A percentile compares a stretch with the other conserved stretches of the same genome.
Evolutionary conservation across 1,140 invertebrate genomes (phyloP).

Genomic region (Plectrocnemia conspersa): DNA sequence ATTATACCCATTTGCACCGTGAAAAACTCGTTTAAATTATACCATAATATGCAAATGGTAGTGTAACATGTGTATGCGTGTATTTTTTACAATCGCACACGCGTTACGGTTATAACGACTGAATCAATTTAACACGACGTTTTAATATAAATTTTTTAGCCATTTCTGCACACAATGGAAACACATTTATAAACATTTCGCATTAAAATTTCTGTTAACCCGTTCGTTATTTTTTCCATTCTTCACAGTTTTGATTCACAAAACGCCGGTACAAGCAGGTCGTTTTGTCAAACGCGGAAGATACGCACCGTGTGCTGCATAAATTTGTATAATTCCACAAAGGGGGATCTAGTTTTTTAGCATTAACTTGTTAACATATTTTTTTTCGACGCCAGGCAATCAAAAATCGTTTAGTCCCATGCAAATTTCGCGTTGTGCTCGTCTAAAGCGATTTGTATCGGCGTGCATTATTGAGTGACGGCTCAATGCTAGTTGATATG

Average conservation of each 20-base stretch:
- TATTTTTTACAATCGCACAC: not conserved
- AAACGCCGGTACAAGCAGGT: slow-evolving; percentile 17
- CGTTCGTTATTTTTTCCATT: too few species aligned
- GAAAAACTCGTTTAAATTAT: too few species aligned
- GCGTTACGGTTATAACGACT: too few species aligned
- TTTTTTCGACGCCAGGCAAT: slow-evolving; percentile 26
- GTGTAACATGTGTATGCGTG: too few species aligned
- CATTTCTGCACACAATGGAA: too few species aligned
- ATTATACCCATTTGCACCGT: too few species aligned
- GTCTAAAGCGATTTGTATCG: slow-evolving; percentile 25
- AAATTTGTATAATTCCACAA: slow-evolving; percentile 27
- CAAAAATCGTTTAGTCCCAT: slow-evolving; percentile 32
- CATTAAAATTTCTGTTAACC: too few species aligned
- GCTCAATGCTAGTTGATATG: slow-evolving; percentile 14
- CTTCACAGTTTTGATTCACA: too few species aligned
- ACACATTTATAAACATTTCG: too few species aligned
- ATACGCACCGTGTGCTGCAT: slow-evolving; percentile 30
- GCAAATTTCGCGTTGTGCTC: slow-evolving; percentile 24
- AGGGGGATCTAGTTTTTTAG: not conserved
- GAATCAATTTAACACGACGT: too few species aligned
- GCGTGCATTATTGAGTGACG: slow-evolving; percentile 16
- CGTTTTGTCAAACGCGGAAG: slow-evolving; percentile 23
- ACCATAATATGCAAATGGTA: too few species aligned
- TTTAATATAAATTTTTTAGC: too few species aligned
- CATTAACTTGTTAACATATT: slow-evolving; percentile 32